These are phyloP conservation scores for silkworm (Bombyx mori) DNA, from an alignment of 1,140 invertebrate species.

Conservation along the genomic window DNA sequence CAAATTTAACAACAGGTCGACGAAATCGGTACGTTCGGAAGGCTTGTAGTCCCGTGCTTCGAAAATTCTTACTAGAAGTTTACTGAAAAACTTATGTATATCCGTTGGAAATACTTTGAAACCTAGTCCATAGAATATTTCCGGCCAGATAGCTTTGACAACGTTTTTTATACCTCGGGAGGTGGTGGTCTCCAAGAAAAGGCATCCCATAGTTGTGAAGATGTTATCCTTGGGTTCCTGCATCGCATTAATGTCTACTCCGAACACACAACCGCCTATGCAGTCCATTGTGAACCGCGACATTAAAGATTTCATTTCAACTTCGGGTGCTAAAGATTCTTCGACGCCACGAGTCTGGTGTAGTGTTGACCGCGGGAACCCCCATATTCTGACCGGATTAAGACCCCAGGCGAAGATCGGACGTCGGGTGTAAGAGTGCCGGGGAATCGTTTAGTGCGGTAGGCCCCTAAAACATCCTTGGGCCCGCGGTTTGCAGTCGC, in stretches of 20 bases:
- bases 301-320: conserved; percentile 57
- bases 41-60: conserved; percentile 14
- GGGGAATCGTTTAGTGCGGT: too few species aligned
- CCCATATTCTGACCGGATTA: too few species aligned
- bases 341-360: too few species aligned
- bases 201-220: conserved; percentile 62
- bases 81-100: not conserved
- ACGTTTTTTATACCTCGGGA: conserved; percentile 1
- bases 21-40: conserved; percentile 20
- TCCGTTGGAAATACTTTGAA: conserved; percentile 20
- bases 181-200: conserved; percentile 23
- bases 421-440: too few species aligned
- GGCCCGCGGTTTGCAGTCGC: too few species aligned
- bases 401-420: too few species aligned
- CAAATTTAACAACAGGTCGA: conserved; percentile 24
- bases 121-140: conserved; percentile 24
- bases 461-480: too few species aligned
- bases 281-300: conserved; percentile 72
- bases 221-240: conserved; percentile 39
- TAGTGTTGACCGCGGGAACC: too few species aligned
- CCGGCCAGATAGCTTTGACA: conserved; percentile 24
- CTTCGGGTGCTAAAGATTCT: not conserved
- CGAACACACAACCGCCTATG: conserved; percentile 72
- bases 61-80: conserved; percentile 3
- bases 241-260: conserved; percentile 70